These are phyloP conservation scores for Pangasianodon gigas DNA, from an alignment of 2,113 vertebrate genomes.

Conservation along the genomic window DNA sequence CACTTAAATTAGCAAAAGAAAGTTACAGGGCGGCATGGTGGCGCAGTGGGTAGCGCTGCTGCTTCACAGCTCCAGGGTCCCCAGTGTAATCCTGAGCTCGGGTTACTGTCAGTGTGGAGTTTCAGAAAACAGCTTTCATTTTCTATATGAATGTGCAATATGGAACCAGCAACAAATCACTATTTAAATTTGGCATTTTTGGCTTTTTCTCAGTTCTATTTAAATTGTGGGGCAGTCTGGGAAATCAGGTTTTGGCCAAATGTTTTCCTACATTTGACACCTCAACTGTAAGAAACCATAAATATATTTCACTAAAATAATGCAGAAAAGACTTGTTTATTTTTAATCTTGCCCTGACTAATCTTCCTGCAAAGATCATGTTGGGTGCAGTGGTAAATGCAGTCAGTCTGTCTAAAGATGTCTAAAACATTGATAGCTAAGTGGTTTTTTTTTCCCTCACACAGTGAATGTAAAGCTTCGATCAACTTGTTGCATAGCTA, in stretches of 20 bases:
- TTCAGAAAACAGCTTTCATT: background rate
- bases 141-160: background rate
- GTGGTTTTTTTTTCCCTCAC: too few relatives aligned
- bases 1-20: background rate
- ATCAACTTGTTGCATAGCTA: too few relatives aligned
- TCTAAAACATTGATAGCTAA: too few relatives aligned
- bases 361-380: too few relatives aligned
- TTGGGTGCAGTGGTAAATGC: too few relatives aligned
- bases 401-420: too few relatives aligned
- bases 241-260: background rate
- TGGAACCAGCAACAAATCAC: background rate
- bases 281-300: background rate
- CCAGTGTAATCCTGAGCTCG: background rate
- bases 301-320: too few relatives aligned
- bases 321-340: too few relatives aligned
- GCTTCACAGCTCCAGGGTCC: background rate
- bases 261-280: background rate
- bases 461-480: too few relatives aligned
- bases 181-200: background rate
- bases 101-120: background rate
- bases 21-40: background rate
- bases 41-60: too few relatives aligned
- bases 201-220: background rate
- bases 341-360: too few relatives aligned
- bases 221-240: too few relatives aligned